Conservation (phyloP, 2,797 vertebrate genomes). For the Ispidina lecontei region DNA sequence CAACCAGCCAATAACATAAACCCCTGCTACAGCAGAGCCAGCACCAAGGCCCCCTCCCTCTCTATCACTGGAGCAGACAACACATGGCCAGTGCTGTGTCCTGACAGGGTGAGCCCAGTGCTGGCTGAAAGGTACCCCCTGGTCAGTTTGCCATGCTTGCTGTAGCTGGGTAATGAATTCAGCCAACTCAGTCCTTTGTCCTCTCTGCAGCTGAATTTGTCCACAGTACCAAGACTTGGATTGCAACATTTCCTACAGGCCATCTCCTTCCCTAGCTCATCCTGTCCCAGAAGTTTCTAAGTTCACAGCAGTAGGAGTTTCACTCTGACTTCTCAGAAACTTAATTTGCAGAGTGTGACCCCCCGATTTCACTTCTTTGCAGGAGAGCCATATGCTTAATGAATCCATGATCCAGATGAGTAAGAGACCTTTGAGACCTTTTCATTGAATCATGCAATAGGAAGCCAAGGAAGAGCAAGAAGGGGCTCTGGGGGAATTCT, state of each 20-base stretch:
- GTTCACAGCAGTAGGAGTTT: not conserved
- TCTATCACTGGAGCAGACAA: not conserved
- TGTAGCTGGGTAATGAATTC: not conserved
- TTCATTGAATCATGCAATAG: not conserved
- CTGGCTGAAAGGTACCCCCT: not conserved
- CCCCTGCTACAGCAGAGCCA: not conserved
- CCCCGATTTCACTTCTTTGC: not conserved
- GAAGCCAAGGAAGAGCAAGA: not conserved
- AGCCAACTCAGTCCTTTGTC: not conserved
- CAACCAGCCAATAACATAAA: accelerated
- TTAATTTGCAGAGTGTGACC: not conserved
- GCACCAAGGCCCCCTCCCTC: not conserved
- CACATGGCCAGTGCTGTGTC: accelerated
- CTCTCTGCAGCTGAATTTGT: not conserved
- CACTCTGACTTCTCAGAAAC: conserved; percentile 30
- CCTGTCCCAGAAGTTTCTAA: not conserved
- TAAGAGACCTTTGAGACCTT: not conserved
- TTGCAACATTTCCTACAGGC: conserved; percentile 33
- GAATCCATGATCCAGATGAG: not conserved
- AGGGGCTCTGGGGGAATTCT: not conserved
- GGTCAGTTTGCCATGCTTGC: not conserved
- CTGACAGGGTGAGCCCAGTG: not conserved
- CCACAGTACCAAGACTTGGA: not conserved
- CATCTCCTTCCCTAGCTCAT: not conserved
- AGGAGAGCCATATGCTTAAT: not conserved